Evolutionary conservation across 2,797 vertebrate species (phyloP).

Genomic region (Sebastes umbrosus): DNA sequence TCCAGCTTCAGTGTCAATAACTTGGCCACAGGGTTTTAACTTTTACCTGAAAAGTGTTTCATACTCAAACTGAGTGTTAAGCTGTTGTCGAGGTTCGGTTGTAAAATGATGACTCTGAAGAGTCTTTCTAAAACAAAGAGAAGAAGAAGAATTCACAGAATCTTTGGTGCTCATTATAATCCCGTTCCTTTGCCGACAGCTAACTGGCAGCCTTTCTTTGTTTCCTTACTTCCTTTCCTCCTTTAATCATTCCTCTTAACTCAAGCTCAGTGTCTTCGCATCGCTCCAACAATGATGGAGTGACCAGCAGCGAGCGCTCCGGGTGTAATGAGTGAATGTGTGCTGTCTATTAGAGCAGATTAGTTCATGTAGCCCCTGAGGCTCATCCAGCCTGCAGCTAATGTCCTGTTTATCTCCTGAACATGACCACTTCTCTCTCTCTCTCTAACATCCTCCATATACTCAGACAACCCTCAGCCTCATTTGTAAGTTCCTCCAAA

Average conservation of each 20-base stretch:
- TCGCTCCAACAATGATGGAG: slow-evolving; percentile 24
- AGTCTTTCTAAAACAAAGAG: background rate
- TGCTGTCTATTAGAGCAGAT: slow-evolving; percentile 53
- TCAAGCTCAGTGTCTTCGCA: background rate
- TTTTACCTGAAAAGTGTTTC: background rate
- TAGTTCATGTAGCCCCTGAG: slow-evolving; percentile 58
- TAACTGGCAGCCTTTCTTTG: background rate
- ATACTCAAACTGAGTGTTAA: background rate
- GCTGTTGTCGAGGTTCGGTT: slow-evolving; percentile 7
- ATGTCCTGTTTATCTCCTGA: slow-evolving; percentile 64
- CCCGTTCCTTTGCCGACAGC: background rate
- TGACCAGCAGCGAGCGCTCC: slow-evolving; percentile 9
- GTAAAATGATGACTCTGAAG: background rate
- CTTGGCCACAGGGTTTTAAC: background rate
- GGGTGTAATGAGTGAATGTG: slow-evolving; percentile 43
- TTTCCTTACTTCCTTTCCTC: background rate
- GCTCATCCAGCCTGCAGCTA: slow-evolving; percentile 57
- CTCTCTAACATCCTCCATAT: too few species aligned
- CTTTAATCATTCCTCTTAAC: background rate
- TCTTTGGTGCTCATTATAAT: background rate
- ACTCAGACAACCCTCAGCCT: slow-evolving; percentile 16
- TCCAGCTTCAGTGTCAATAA: background rate
- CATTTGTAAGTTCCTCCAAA: slow-evolving; percentile 39
- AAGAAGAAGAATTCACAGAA: background rate
- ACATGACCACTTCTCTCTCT: slow-evolving; percentile 20